Evolutionary conservation across 2,888 invertebrate species (phyloP), one percentile per base, ranked within the genome.

Genomic region (Nemapogon koenigi): DNA sequence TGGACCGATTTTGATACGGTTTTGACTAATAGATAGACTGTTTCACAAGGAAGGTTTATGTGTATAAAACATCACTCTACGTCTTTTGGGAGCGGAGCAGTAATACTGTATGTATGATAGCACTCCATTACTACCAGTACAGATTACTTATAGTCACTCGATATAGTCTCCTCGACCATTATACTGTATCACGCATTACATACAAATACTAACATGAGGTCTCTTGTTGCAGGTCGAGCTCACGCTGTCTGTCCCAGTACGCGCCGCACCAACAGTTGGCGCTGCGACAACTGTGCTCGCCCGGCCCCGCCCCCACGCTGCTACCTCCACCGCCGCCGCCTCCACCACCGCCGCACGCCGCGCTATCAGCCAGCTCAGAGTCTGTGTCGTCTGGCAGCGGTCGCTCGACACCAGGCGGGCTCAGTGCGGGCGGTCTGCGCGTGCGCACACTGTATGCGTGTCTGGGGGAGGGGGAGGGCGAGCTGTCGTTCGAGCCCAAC

Each of bases 401-500:
- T 14, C 4, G 30, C 4, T 14, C 30, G 30, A 11, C 30, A 16
- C 6, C 32, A 4, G 17, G 4, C 18, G 17, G 25, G 25, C 22
- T 13, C 22, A 3, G 2, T 11, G 8, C 11, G 10, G 26, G 16
- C 14, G 3, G 18, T 10, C 26, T 22, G 66, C 85, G 92, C 60
- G 97, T 97, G 44, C 84, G 96, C 57, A 97, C 98, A 37, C 81
- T 98, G 49, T 98, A 97, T 76, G 92, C 95, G 37, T 98, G 98
- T 66, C 83, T 94, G 49, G 97, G 96, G 39, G 97, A 97, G 79
- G 94, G 94, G 72, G 95, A 95, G 60, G 93, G 95, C 46, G 98
- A 98, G 82, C 81, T 98, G 50, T 96, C 96, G 17, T 98, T 98
- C 81, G 95, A 97, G 81, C 96, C 97, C 46, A 97, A 98, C 83